Conservation (phyloP, 2,113 vertebrate species). For the Gavia stellata region DNA sequence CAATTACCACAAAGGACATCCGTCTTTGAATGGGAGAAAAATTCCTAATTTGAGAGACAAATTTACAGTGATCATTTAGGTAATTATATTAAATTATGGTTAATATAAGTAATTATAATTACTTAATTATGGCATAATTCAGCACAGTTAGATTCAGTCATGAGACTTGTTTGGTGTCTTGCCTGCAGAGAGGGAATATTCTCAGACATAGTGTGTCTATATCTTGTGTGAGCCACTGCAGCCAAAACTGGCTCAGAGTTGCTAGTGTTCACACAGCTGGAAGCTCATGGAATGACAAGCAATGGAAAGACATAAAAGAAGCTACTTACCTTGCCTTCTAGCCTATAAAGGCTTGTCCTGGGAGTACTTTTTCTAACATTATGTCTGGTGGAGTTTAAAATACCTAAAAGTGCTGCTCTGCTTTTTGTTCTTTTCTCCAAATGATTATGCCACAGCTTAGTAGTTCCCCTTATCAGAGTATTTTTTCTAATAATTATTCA, state of each 20-base stretch:
- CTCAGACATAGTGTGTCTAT: not conserved
- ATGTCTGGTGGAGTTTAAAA: not conserved
- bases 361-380: not conserved
- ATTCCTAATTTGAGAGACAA: conserved; percentile 38
- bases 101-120: conserved; percentile 68
- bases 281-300: not conserved
- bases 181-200: not conserved
- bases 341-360: not conserved
- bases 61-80: conserved; percentile 34
- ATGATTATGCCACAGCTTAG: not conserved
- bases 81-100: conserved; percentile 60
- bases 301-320: not conserved
- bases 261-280: not conserved
- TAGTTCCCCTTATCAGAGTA: not conserved
- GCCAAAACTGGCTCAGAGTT: not conserved
- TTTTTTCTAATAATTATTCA: not conserved
- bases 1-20: not conserved
- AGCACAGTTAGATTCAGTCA: conserved; percentile 26
- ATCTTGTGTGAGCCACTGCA: not conserved
- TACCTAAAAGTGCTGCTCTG: not conserved
- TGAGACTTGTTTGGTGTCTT: conserved; percentile 3
- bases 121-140: conserved; percentile 58
- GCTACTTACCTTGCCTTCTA: not conserved
- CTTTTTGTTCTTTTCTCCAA: not conserved
- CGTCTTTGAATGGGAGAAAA: conserved; percentile 34